Evolutionary conservation across 2,888 invertebrate species (phyloP).

Genomic region (Baronia brevicornis): DNA sequence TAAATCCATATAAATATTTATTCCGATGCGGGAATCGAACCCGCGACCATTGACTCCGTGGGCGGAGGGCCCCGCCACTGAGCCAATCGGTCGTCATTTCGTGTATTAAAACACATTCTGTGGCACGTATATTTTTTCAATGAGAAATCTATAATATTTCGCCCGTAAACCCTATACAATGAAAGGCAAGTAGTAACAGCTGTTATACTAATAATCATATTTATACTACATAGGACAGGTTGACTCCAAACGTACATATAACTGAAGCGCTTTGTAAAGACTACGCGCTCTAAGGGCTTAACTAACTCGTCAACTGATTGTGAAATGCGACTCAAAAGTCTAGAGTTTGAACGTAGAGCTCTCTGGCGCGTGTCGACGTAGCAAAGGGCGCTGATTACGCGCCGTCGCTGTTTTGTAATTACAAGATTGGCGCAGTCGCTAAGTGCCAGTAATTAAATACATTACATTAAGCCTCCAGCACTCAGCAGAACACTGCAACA

Average conservation of each 20-base stretch:
- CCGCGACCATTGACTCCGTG: too few relatives aligned
- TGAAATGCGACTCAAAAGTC: constrained; percentile 63
- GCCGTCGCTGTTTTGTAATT: constrained; percentile 61
- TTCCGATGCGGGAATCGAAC: too few relatives aligned
- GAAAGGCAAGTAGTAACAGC: too few relatives aligned
- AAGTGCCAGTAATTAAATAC: constrained; percentile 68
- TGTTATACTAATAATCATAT: too few relatives aligned
- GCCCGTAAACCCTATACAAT: too few relatives aligned
- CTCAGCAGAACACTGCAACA: constrained; percentile 32
- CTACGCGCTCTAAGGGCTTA: constrained; percentile 47
- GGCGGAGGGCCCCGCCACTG: too few relatives aligned
- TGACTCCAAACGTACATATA: constrained; percentile 22
- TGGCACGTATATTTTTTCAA: too few relatives aligned
- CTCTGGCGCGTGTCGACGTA: constrained; percentile 52
- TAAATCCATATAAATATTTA: too few relatives aligned
- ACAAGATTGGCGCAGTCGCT: constrained; percentile 63
- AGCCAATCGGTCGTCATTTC: too few relatives aligned
- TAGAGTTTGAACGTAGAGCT: constrained; percentile 46
- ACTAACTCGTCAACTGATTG: constrained; percentile 70
- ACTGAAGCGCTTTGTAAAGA: constrained; percentile 43
- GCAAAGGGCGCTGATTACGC: constrained; percentile 68
- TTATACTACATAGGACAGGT: too few relatives aligned
- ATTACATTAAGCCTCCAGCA: constrained; percentile 48
- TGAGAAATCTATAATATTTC: too few relatives aligned
- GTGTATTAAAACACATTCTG: too few relatives aligned